Evolutionary conservation across 1,140 invertebrate species (phyloP).

Genomic region (Ceratina japonica): DNA sequence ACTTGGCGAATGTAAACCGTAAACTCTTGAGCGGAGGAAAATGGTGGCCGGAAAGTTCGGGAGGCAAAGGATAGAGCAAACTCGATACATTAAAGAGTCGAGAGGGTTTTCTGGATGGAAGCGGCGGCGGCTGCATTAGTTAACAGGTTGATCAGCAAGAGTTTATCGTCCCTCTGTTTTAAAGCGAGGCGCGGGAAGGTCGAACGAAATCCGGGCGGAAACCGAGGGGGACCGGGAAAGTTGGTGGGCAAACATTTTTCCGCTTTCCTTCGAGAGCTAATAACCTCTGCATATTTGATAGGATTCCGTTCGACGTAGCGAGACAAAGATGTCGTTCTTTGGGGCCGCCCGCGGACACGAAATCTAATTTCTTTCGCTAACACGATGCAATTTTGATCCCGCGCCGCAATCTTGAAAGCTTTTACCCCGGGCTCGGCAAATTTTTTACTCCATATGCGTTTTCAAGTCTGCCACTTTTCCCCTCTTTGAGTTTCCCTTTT

Average conservation of each 20-base stretch:
- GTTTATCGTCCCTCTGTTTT: constrained; percentile 26
- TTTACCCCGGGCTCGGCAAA: constrained; percentile 54
- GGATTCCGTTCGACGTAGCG: constrained; percentile 56
- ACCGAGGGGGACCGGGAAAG: background rate
- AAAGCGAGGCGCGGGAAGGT: background rate
- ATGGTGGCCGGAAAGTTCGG: background rate
- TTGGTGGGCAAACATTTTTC: constrained; percentile 58
- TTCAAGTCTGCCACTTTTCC: constrained; percentile 1
- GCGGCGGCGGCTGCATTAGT: constrained; percentile 20
- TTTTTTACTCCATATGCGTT: constrained; percentile 37
- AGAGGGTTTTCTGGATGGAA: background rate
- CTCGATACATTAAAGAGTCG: background rate
- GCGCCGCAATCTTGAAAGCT: constrained; percentile 51
- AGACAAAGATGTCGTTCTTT: constrained; percentile 49
- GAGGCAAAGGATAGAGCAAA: background rate
- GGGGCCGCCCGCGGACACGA: constrained; percentile 37
- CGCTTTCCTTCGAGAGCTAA: constrained; percentile 55
- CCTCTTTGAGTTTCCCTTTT: background rate
- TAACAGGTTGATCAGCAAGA: constrained; percentile 44
- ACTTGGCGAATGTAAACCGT: no score
- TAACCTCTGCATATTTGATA: constrained; percentile 68
- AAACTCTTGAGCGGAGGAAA: background rate
- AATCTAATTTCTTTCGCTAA: constrained; percentile 66
- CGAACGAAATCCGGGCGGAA: background rate
- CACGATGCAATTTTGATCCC: constrained; percentile 67